phyloP scores from a whole-genome alignment of 2,113 vertebrate species.

The Hiodon tergisus region DNA sequence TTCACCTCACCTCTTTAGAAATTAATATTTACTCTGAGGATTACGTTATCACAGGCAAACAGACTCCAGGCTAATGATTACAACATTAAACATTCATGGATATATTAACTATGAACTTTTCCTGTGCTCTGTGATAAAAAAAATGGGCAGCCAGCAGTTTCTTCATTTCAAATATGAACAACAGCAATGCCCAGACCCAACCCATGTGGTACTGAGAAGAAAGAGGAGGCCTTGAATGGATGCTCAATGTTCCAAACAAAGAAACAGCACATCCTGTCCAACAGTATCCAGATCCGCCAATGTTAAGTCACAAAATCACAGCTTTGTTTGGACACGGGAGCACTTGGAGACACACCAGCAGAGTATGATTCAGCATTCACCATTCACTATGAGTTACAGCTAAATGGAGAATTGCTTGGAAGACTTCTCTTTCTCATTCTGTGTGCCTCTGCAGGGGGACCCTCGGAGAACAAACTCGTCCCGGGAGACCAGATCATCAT shows the following conservation, averaged over 20 bases:
- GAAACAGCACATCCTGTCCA: too few relatives aligned
- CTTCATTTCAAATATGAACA: neutral
- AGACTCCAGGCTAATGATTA: conserved; percentile 29
- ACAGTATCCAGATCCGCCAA: too few relatives aligned
- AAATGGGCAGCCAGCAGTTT: neutral
- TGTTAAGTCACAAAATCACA: too few relatives aligned
- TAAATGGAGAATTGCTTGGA: too few relatives aligned
- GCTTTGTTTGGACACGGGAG: too few relatives aligned
- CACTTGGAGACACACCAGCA: too few relatives aligned
- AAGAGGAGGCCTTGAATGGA: too few relatives aligned
- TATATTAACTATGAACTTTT: conserved; percentile 19
- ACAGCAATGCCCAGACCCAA: neutral
- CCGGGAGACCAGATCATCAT: conserved; percentile 95
- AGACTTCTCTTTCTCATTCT: neutral
- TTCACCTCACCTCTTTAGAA: neutral
- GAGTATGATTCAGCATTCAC: too few relatives aligned
- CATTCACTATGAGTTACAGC: too few relatives aligned
- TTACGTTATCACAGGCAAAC: conserved; percentile 21
- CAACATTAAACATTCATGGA: conserved; percentile 22
- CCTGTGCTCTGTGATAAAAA: conserved; percentile 7
- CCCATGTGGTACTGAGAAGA: too few relatives aligned
- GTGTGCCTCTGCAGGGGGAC: conserved; percentile 69
- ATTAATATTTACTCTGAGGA: conserved; percentile 23
- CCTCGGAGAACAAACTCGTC: conserved; percentile 90
- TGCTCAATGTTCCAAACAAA: too few relatives aligned